phyloP scores from a whole-genome alignment of 2,888 invertebrate species.

The Mamestra brassicae region DNA sequence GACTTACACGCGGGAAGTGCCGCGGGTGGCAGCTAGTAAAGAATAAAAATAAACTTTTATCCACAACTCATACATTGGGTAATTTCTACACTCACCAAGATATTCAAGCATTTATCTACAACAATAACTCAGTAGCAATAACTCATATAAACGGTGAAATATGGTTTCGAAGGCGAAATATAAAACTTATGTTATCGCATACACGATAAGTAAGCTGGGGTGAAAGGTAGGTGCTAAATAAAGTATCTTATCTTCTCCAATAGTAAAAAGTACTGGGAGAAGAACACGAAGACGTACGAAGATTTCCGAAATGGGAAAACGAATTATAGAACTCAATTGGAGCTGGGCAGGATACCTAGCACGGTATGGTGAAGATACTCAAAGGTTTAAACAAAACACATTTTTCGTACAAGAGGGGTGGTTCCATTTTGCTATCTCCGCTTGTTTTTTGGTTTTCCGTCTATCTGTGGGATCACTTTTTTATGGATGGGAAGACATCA shows the following conservation, averaged over 20 bases:
- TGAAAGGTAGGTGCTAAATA: constrained; percentile 1
- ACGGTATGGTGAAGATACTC: too few species aligned
- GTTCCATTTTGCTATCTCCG: too few species aligned
- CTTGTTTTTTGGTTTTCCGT: too few species aligned
- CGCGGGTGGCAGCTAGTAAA: too few species aligned
- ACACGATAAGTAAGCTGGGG: constrained; percentile 13
- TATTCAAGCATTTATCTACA: constrained; percentile 33
- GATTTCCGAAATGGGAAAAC: background rate
- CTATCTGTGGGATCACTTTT: too few species aligned
- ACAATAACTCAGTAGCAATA: constrained; percentile 34
- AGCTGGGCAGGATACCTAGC: background rate
- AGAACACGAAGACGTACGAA: background rate
- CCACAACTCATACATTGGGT: too few species aligned
- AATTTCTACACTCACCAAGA: background rate
- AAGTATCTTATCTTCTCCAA: background rate
- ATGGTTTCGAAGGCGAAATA: constrained; percentile 27
- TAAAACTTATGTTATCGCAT: constrained; percentile 25
- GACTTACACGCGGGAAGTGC: too few species aligned
- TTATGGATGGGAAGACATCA: too few species aligned
- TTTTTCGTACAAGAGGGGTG: too few species aligned
- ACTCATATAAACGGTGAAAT: constrained; percentile 28
- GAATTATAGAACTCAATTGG: background rate
- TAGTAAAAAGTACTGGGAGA: background rate
- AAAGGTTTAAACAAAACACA: too few species aligned
- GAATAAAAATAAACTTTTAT: background rate